Conservation (phyloP, 2,888 invertebrate species). For the Pecten maximus region DNA sequence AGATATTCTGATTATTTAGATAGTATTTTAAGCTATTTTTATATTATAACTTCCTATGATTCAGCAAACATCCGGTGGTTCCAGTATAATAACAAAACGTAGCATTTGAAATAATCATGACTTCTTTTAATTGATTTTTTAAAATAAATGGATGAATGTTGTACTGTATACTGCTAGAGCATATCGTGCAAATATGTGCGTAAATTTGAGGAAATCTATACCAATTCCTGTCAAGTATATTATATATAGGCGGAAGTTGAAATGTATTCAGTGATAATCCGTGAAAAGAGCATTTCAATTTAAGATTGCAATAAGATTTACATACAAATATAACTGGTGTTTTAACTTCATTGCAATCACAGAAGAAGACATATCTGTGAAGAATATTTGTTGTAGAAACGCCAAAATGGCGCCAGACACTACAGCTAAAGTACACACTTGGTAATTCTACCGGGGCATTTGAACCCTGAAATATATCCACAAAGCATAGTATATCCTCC, state of each 20-base stretch:
- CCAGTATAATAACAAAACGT: too few species aligned
- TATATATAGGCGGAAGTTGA: background rate
- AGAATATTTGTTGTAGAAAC: background rate
- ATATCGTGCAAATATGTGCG: background rate
- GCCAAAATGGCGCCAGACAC: constrained; percentile 4
- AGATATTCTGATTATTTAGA: too few species aligned
- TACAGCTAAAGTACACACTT: background rate
- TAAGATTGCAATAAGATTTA: background rate
- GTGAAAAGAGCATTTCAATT: background rate
- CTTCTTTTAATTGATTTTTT: background rate
- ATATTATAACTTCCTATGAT: background rate
- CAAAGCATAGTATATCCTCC: background rate
- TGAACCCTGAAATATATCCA: background rate
- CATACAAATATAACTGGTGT: background rate
- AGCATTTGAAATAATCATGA: too few species aligned
- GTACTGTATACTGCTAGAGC: background rate
- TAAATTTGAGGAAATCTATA: background rate
- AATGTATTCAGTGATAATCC: background rate
- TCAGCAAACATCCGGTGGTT: background rate
- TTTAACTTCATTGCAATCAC: background rate
- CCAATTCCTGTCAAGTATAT: background rate
- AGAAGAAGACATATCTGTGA: background rate
- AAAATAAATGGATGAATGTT: too few species aligned
- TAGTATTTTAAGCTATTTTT: background rate
- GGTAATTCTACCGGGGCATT: background rate